phyloP scores from a whole-genome alignment of 1,140 invertebrate species.

The Himalopsyche phryganea region DNA sequence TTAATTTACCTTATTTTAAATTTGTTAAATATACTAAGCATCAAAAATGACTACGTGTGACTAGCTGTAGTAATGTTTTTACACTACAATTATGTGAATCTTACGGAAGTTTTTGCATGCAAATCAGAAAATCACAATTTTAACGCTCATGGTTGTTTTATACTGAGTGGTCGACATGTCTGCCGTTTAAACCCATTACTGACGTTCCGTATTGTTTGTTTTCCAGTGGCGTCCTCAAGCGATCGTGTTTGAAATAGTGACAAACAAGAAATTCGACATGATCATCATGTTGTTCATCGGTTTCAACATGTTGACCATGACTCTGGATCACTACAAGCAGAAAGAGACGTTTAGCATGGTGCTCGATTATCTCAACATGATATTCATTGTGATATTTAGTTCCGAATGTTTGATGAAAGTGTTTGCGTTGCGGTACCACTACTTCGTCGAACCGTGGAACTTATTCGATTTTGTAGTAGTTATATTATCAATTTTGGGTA shows the following conservation, averaged over 20 bases:
- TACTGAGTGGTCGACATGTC: too few relatives aligned
- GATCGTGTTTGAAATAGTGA: conserved; percentile 95
- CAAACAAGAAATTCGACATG: conserved; percentile 99
- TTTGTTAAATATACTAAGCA: too few relatives aligned
- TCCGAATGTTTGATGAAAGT: conserved; percentile 96
- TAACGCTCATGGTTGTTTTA: too few relatives aligned
- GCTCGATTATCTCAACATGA: conserved; percentile 88
- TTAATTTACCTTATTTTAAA: too few relatives aligned
- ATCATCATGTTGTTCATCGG: conserved; percentile 99
- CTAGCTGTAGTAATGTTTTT: too few relatives aligned
- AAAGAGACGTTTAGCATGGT: conserved; percentile 76
- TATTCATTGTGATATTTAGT: conserved; percentile 98
- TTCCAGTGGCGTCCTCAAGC: conserved; percentile 93
- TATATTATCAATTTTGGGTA: conserved; percentile 95
- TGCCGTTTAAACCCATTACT: not conserved
- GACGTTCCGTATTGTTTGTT: conserved; percentile 35
- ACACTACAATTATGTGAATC: too few relatives aligned
- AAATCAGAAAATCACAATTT: too few relatives aligned
- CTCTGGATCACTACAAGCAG: conserved; percentile 92
- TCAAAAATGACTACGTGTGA: too few relatives aligned
- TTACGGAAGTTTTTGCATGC: too few relatives aligned
- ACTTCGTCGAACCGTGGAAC: conserved; percentile 99
- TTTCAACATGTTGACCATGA: conserved; percentile 98
- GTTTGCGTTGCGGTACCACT: conserved; percentile 93
- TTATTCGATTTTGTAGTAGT: conserved; percentile 99